phyloP scores from a whole-genome alignment of 2,113 vertebrate genomes.

The Muntiacus reevesi region DNA sequence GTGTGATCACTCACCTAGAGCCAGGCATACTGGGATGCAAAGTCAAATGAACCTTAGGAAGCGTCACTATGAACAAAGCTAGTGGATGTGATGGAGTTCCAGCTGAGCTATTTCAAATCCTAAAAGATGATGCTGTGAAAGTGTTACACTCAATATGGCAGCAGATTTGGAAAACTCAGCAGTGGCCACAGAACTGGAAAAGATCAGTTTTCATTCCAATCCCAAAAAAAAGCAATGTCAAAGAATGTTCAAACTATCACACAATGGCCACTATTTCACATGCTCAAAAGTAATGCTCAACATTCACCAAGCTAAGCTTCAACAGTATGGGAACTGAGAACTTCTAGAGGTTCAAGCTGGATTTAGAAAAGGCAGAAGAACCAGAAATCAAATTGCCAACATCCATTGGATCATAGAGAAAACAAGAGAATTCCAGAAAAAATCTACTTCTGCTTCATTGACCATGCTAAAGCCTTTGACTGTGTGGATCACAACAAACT shows the following conservation, averaged over 20 bases:
- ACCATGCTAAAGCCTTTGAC: neutral
- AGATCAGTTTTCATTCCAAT: neutral
- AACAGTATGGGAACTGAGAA: neutral
- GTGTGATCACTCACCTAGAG: neutral
- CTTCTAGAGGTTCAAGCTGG: neutral
- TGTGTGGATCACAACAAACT: neutral
- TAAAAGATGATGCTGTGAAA: neutral
- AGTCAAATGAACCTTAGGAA: neutral
- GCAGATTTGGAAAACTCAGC: neutral
- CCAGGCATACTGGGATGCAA: neutral
- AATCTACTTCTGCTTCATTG: neutral
- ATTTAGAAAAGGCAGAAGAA: neutral
- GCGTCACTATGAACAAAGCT: neutral
- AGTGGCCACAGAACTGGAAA: neutral
- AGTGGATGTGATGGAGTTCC: neutral
- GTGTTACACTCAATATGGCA: neutral
- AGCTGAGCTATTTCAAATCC: neutral
- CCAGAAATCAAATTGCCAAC: neutral
- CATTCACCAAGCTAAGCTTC: neutral
- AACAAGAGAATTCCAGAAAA: neutral
- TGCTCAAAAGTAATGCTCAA: neutral
- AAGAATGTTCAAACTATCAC: fast-evolving
- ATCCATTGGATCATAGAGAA: neutral
- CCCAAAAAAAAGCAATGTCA: neutral
- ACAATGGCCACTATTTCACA: neutral